Evolutionary conservation across 2,113 vertebrate species (phyloP).

Genomic region (Eurypyga helias): DNA sequence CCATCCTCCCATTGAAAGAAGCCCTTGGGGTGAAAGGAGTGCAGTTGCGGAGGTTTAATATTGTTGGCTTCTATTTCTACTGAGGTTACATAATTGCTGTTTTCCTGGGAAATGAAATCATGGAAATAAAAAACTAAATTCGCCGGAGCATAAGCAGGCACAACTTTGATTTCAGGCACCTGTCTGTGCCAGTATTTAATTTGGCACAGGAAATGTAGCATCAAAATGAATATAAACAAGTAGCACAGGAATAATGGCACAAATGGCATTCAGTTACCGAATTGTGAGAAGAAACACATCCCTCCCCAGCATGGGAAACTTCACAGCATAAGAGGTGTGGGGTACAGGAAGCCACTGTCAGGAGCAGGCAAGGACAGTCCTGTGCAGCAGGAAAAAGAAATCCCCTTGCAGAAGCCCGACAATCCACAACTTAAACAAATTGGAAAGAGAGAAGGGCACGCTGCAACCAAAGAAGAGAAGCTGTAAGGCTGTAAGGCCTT

Average conservation of each 20-base stretch:
- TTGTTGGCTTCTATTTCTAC: constrained; percentile 16
- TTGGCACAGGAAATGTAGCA: constrained; percentile 38
- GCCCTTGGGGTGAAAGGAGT: not conserved
- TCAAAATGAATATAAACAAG: constrained; percentile 44
- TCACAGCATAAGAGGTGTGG: not conserved
- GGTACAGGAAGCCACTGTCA: not conserved
- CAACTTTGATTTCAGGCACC: constrained; percentile 62
- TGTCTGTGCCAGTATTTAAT: constrained; percentile 60
- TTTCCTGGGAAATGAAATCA: constrained; percentile 60
- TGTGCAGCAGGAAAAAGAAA: not conserved
- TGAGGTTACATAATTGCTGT: constrained; percentile 49
- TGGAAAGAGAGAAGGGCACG: not conserved
- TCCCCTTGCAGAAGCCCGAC: not conserved
- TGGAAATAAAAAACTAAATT: constrained; percentile 48
- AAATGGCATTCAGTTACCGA: not conserved
- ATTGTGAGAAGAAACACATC: constrained; percentile 3
- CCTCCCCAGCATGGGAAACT: not conserved
- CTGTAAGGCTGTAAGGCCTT: constrained; percentile 29
- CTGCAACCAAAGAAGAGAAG: not conserved
- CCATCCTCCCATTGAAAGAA: constrained; percentile 57
- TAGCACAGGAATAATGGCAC: constrained; percentile 32
- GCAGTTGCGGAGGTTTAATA: not conserved
- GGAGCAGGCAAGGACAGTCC: not conserved
- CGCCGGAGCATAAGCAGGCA: constrained; percentile 12
- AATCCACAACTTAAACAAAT: not conserved